Evolutionary conservation across 2,888 invertebrate genomes (phyloP).

Genomic region (Drosophila austrosaltans): DNA sequence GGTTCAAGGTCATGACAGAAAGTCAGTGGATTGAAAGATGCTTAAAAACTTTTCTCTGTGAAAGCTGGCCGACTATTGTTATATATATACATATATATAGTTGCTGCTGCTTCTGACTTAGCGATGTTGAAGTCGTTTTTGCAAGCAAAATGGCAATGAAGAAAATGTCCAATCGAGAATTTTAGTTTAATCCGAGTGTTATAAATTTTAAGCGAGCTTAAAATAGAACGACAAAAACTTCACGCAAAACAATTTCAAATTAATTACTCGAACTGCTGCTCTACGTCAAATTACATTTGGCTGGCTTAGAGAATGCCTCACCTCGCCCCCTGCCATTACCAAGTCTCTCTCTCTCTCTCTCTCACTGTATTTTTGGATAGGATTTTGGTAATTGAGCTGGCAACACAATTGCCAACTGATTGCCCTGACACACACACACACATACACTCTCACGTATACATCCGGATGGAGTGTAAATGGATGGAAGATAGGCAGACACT

Average conservation of each 20-base stretch:
- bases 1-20: neutral
- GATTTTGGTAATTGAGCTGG: conserved; percentile 45
- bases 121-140: neutral
- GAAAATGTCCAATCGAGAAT: conserved; percentile 37
- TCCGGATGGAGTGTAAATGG: neutral
- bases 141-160: neutral
- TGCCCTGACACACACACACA: conserved; percentile 2
- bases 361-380: conserved; percentile 9
- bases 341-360: neutral
- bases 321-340: neutral
- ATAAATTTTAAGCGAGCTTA: conserved; percentile 46
- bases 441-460: conserved; percentile 13
- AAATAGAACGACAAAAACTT: conserved; percentile 10
- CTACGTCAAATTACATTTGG: conserved; percentile 40
- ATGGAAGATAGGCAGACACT: neutral
- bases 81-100: neutral
- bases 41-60: conserved; percentile 38
- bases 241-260: conserved; percentile 45
- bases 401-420: conserved; percentile 14
- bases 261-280: conserved; percentile 51
- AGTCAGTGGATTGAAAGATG: conserved; percentile 18
- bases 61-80: too few relatives aligned
- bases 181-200: conserved; percentile 53
- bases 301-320: conserved; percentile 19
- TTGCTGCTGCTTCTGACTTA: neutral